phyloP scores from a whole-genome alignment of 2,888 invertebrate species.

The Drosophila bunnanda region DNA sequence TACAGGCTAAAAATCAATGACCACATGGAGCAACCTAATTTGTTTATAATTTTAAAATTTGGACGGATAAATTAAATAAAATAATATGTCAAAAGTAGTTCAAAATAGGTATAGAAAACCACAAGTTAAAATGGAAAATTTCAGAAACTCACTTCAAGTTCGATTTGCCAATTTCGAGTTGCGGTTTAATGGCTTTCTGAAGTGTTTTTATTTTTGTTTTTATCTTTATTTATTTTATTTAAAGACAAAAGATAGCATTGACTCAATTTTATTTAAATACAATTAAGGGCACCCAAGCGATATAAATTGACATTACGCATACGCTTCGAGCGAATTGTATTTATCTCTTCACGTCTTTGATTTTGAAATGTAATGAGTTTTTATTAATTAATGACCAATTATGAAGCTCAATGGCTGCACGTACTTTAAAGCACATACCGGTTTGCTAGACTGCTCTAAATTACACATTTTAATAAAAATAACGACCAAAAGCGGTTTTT shows the following conservation, averaged over 20 bases:
- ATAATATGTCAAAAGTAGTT: not conserved
- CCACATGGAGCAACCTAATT: not conserved
- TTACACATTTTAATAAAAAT: slow-evolving; percentile 69
- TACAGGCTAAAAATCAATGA: slow-evolving; percentile 4
- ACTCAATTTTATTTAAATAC: not conserved
- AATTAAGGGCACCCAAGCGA: not conserved
- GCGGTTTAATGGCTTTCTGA: not conserved
- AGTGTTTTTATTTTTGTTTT: not conserved
- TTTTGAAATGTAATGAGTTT: slow-evolving; percentile 14
- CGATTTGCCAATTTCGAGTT: not conserved
- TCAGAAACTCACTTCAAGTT: not conserved
- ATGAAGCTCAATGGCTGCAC: slow-evolving; percentile 28
- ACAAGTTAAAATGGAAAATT: not conserved
- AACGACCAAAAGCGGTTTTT: slow-evolving; percentile 54
- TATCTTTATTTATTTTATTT: not conserved
- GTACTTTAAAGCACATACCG: slow-evolving; percentile 41
- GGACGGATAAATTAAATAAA: not conserved
- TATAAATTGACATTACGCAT: not conserved
- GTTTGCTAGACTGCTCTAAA: slow-evolving; percentile 57
- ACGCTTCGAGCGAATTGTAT: not conserved
- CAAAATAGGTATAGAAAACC: not conserved
- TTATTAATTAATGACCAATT: slow-evolving; percentile 25
- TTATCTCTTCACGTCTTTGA: not conserved
- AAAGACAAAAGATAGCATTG: not conserved
- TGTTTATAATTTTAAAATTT: not conserved